Evolutionary conservation across 2,113 vertebrate genomes (phyloP).

Genomic region (Cochlearius cochlearius): DNA sequence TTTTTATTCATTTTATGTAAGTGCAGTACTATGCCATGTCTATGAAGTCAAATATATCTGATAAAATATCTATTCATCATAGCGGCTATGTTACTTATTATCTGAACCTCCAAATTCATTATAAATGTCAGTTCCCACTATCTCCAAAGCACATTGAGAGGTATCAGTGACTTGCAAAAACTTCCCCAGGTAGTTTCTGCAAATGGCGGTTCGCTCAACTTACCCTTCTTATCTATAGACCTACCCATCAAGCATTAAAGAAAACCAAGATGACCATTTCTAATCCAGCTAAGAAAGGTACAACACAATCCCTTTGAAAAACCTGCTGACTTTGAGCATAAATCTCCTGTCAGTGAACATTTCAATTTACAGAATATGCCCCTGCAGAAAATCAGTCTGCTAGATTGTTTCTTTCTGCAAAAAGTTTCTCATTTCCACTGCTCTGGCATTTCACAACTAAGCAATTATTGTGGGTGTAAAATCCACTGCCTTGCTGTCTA

Average conservation of each 20-base stretch:
- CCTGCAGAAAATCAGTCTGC: background rate
- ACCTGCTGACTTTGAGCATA: background rate
- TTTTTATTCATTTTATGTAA: background rate
- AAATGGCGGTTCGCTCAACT: background rate
- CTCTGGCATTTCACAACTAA: background rate
- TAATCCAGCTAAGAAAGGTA: background rate
- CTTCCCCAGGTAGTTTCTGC: background rate
- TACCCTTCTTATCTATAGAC: background rate
- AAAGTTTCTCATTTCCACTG: constrained; percentile 21
- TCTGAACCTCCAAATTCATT: background rate
- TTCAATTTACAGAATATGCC: background rate
- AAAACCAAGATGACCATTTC: background rate
- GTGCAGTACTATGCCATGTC: background rate
- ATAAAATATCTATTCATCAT: background rate
- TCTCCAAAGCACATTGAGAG: background rate
- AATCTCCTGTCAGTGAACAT: constrained; percentile 5
- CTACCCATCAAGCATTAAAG: background rate
- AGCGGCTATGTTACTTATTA: background rate
- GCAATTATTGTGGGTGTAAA: background rate
- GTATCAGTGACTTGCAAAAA: background rate
- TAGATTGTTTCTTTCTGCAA: background rate
- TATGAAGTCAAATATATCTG: background rate
- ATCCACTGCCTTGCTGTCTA: background rate
- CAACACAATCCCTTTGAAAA: background rate
- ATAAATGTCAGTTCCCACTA: background rate